Conservation (phyloP, 35 echinoderm and acorn worm genomes). For the Heliocidaris tuberculata region DNA sequence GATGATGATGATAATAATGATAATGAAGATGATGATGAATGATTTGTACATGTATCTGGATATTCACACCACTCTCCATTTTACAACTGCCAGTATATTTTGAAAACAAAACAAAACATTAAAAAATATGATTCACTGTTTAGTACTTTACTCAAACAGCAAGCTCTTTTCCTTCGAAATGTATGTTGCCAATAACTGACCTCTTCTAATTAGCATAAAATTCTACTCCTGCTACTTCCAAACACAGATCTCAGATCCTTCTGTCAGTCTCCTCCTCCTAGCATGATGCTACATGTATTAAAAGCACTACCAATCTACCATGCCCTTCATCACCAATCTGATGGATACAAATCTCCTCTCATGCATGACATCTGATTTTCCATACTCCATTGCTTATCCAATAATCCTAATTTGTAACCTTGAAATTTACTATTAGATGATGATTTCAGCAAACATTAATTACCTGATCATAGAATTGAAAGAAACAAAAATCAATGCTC, state of each 20-base stretch:
- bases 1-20: neutral
- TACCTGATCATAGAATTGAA: neutral
- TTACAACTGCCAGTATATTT: no score
- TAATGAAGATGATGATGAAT: no score
- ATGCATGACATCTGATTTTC: neutral
- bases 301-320: neutral
- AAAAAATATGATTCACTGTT: no score
- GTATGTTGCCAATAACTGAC: neutral
- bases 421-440: neutral
- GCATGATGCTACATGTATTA: neutral
- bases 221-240: neutral
- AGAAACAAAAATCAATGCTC: no score
- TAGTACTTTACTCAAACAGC: no score
- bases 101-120: no score
- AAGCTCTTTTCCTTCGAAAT: neutral
- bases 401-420: constrained; percentile 5
- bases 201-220: neutral
- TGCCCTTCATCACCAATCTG: neutral
- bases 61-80: no score
- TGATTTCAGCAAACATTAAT: neutral
- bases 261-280: neutral
- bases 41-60: no score
- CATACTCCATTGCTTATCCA: neutral
- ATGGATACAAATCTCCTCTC: neutral
- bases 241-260: neutral